Evolutionary conservation across 2,797 vertebrate genomes (phyloP).

Genomic region (Tokudaia tokunoshimensis): DNA sequence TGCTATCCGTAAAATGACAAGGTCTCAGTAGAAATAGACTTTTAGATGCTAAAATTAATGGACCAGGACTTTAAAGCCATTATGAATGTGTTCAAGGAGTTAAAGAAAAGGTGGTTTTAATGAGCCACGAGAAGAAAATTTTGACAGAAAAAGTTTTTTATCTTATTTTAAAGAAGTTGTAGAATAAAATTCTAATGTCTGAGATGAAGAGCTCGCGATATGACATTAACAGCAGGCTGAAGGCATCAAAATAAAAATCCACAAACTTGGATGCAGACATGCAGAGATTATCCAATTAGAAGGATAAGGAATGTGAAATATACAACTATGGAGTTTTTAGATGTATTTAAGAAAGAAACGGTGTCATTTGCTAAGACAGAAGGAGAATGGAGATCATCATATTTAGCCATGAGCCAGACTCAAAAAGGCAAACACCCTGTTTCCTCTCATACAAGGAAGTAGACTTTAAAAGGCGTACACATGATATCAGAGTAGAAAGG

Average conservation of each 20-base stretch:
- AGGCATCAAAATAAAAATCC: conserved; percentile 2
- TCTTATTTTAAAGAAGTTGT: background rate
- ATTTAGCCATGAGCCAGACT: background rate
- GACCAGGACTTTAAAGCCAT: background rate
- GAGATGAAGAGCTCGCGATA: conserved; percentile 44
- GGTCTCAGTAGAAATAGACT: background rate
- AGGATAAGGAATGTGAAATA: background rate
- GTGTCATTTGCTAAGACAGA: background rate
- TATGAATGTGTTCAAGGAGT: background rate
- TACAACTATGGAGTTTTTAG: background rate
- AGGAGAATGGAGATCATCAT: background rate
- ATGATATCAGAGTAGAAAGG: background rate
- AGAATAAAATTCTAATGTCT: background rate
- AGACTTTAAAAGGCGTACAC: background rate
- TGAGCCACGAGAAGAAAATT: background rate
- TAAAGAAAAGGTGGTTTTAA: conserved; percentile 15
- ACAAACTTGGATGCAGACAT: background rate
- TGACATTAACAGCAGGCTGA: conserved; percentile 35
- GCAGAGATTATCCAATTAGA: background rate
- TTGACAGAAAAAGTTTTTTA: background rate
- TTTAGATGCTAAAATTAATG: conserved; percentile 12
- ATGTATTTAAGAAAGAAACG: background rate
- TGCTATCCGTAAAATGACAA: background rate
- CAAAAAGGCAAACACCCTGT: background rate
- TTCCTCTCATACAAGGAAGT: background rate